Evolutionary conservation across 2,888 invertebrate species (phyloP).

Genomic region (Cataglyphis albicans): DNA sequence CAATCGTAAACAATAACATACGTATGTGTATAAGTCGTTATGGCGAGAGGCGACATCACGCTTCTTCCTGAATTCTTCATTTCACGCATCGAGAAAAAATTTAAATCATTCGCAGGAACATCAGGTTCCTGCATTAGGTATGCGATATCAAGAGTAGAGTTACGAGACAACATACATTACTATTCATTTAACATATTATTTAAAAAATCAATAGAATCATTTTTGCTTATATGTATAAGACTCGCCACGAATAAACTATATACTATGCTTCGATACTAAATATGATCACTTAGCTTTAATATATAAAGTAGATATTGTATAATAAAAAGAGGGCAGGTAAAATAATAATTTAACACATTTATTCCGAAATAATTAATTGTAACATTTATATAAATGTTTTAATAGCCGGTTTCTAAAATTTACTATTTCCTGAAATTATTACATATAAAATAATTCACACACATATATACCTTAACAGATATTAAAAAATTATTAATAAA

Average conservation of each 20-base stretch:
- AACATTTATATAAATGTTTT: background rate
- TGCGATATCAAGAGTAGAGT: slow-evolving; percentile 7
- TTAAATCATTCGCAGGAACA: slow-evolving; percentile 33
- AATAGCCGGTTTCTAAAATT: background rate
- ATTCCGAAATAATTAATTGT: background rate
- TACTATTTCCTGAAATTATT: background rate
- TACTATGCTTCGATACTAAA: background rate
- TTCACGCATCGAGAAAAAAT: background rate
- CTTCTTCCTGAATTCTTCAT: slow-evolving; percentile 14
- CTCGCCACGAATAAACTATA: background rate
- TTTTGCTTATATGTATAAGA: background rate
- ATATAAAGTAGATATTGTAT: background rate
- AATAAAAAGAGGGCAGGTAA: background rate
- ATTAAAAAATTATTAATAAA: background rate
- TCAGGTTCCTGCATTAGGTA: slow-evolving; percentile 3
- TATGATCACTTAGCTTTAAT: background rate
- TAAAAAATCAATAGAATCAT: slow-evolving; percentile 1
- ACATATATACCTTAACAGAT: background rate
- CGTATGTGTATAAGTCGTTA: background rate
- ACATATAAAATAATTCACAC: background rate
- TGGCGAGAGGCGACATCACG: slow-evolving; percentile 16
- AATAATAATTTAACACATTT: background rate
- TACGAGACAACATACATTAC: slow-evolving; percentile 3
- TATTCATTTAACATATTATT: slow-evolving; percentile 28
- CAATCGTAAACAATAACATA: slow-evolving; percentile 23